Percentiles rank a stretch among this genome's conserved stretches.
Evolutionary conservation across 2,888 invertebrate species (phyloP).

Genomic region (Fragum sueziense): DNA sequence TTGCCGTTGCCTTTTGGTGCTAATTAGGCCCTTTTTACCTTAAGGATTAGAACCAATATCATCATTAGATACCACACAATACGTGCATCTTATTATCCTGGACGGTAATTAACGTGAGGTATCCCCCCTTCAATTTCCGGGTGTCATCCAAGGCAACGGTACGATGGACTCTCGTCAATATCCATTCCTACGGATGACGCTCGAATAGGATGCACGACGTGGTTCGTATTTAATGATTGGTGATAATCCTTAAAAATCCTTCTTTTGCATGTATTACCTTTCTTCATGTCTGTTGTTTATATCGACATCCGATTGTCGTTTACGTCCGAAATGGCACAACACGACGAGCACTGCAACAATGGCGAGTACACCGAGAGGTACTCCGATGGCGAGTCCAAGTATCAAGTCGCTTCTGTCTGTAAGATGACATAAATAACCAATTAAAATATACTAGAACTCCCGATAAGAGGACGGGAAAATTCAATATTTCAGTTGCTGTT

Average conservation of each 20-base stretch:
- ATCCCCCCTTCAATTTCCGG: too few relatives aligned
- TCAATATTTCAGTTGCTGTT: too few relatives aligned
- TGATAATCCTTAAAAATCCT: background rate
- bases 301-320: background rate
- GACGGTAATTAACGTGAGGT: background rate
- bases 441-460: too few relatives aligned
- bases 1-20: too few relatives aligned
- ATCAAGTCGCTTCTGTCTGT: background rate
- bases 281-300: background rate
- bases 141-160: background rate
- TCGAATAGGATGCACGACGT: background rate
- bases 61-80: too few relatives aligned
- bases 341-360: background rate
- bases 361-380: background rate
- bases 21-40: too few relatives aligned
- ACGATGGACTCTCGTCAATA: background rate
- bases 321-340: background rate
- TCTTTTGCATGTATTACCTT: background rate
- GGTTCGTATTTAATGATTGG: too few relatives aligned
- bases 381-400: slow-evolving; percentile 1
- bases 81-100: too few relatives aligned
- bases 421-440: too few relatives aligned
- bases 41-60: too few relatives aligned
- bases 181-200: too few relatives aligned
- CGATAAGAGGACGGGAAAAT: too few relatives aligned